These are phyloP conservation scores for Gila orcuttii DNA, from an alignment of 2,113 vertebrate genomes.

Conservation along the genomic window DNA sequence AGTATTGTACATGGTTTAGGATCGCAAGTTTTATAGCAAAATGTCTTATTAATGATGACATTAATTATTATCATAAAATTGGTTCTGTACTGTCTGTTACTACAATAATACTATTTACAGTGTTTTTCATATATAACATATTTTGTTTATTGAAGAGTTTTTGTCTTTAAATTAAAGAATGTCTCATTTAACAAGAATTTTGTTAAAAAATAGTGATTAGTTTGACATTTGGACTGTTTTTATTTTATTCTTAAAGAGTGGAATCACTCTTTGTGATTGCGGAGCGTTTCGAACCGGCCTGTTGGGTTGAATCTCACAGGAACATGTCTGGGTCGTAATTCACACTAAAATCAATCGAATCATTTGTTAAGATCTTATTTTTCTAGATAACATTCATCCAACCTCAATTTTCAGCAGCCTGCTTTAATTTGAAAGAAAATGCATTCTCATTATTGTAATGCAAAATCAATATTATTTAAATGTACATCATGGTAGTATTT, in stretches of 20 bases:
- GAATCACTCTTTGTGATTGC: not conserved
- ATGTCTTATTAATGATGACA: not conserved
- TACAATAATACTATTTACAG: not conserved
- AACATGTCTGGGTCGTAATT: not conserved
- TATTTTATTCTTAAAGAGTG: not conserved
- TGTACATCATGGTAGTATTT: not conserved
- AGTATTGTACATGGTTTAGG: conserved; percentile 22
- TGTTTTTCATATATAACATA: not conserved
- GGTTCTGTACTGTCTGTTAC: conserved; percentile 9
- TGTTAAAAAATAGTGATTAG: not conserved
- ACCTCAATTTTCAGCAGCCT: not conserved
- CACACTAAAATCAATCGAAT: not conserved
- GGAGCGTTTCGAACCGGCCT: not conserved
- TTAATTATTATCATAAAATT: not conserved
- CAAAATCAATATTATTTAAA: not conserved
- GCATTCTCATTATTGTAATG: not conserved
- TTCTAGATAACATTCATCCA: not conserved
- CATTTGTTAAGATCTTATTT: not conserved
- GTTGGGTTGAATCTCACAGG: not conserved
- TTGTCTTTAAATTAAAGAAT: not conserved
- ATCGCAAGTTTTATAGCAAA: conserved; percentile 20
- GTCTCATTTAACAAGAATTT: not conserved
- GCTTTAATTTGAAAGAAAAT: not conserved
- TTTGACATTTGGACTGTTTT: not conserved
- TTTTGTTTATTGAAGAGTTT: not conserved